These are phyloP conservation scores for Salvator merianae DNA, from an alignment of 2,113 vertebrate genomes.

Conservation along the genomic window DNA sequence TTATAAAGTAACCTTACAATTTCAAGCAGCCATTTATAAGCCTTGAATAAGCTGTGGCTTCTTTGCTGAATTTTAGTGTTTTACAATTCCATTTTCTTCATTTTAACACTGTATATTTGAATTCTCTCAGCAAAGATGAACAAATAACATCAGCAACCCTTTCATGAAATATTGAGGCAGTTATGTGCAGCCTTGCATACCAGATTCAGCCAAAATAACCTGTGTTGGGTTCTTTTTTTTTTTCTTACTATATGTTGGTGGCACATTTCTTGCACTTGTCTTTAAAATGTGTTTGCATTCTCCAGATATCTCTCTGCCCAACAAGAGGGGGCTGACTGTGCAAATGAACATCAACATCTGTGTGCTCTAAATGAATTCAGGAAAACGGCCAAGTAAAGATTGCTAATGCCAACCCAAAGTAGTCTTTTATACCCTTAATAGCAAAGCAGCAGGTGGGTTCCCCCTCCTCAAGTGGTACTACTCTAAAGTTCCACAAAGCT, in stretches of 20 bases:
- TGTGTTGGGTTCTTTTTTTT: conserved; percentile 23
- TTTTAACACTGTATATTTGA: conserved; percentile 62
- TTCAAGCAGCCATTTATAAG: conserved; percentile 9
- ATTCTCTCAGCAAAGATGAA: conserved; percentile 61
- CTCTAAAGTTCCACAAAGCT: conserved; percentile 18
- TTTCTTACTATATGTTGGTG: conserved; percentile 36
- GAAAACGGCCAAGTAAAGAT: not conserved
- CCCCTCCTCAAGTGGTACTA: not conserved
- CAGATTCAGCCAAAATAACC: conserved; percentile 34
- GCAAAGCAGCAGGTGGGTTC: conserved; percentile 13
- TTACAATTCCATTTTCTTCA: conserved; percentile 56
- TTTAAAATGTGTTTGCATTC: not conserved
- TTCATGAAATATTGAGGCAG: conserved; percentile 43
- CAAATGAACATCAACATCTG: not conserved
- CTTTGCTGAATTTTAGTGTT: conserved; percentile 54
- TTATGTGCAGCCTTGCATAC: conserved; percentile 26
- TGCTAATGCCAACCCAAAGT: not conserved
- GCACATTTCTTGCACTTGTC: conserved; percentile 14
- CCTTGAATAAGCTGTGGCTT: conserved; percentile 42
- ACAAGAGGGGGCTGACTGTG: conserved; percentile 19
- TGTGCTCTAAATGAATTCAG: accelerated
- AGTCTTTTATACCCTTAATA: conserved; percentile 1
- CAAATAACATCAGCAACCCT: conserved; percentile 62
- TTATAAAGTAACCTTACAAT: conserved; percentile 34
- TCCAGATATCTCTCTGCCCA: conserved; percentile 11